These are phyloP conservation scores for Drosophila paranaensis DNA, from an alignment of 2,888 invertebrate genomes.

Conservation along the genomic window DNA sequence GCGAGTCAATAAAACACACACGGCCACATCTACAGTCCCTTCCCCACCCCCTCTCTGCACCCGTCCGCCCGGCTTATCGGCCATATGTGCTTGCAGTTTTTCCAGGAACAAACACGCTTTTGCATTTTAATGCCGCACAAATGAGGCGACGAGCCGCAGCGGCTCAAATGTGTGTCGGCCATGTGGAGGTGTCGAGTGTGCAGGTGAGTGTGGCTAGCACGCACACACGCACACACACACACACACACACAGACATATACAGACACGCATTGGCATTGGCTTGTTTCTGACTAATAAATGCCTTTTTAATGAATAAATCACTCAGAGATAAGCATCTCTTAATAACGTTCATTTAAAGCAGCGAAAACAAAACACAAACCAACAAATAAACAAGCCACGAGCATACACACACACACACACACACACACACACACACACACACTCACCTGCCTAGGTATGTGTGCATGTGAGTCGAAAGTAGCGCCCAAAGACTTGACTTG, in stretches of 20 bases:
- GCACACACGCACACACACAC: conserved; percentile 34
- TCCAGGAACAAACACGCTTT: conserved; percentile 83
- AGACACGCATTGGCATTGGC: conserved; percentile 52
- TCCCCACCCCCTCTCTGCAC: not conserved
- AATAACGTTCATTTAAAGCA: conserved; percentile 84
- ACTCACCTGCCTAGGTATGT: not conserved
- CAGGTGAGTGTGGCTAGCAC: conserved; percentile 52
- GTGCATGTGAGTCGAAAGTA: conserved; percentile 28
- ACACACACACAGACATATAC: not conserved
- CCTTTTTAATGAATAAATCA: conserved; percentile 85
- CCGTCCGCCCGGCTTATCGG: conserved; percentile 12
- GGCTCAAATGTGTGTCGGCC: conserved; percentile 51
- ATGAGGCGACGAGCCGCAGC: conserved; percentile 66
- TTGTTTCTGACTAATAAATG: conserved; percentile 84
- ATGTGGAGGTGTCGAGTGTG: conserved; percentile 58
- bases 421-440: not conserved
- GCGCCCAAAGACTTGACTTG: conserved; percentile 47
- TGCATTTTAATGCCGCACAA: conserved; percentile 79
- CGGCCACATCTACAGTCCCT: conserved; percentile 32
- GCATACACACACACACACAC: conserved; percentile 23
- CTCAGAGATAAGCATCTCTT: conserved; percentile 84
- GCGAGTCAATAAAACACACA: conserved; percentile 65
- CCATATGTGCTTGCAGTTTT: conserved; percentile 60
- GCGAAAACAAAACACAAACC: conserved; percentile 72
- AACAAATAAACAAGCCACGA: conserved; percentile 56